Percentiles rank a stretch among this genome's conserved stretches.
Evolutionary conservation across 64 coral and sea anemone species (phyloP).

Genomic region (Stichodactyla helianthus): DNA sequence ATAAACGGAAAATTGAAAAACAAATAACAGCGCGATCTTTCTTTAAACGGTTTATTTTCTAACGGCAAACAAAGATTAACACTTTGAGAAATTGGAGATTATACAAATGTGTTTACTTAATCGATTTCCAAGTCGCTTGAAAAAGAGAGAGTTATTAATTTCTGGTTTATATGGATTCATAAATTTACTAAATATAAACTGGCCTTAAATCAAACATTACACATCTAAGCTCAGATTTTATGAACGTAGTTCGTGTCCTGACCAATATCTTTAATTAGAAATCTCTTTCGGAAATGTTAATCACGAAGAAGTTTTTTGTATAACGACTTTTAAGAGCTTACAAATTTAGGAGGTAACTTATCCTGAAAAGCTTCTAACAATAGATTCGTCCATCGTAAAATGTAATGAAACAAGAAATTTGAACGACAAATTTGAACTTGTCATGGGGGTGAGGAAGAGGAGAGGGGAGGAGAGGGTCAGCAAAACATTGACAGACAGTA

Average conservation of each 20-base stretch:
- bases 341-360: background rate
- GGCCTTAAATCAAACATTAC: background rate
- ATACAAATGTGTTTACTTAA: background rate
- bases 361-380: constrained; percentile 1
- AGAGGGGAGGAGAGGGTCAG: background rate
- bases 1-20: background rate
- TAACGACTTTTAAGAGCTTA: background rate
- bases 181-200: background rate
- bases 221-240: background rate
- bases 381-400: background rate
- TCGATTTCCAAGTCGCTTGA: background rate
- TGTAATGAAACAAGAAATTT: no score
- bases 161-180: no score
- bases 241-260: background rate
- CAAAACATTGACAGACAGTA: no score
- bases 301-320: background rate
- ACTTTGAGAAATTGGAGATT: background rate
- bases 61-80: background rate
- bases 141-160: background rate
- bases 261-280: constrained; percentile 8
- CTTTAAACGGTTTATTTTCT: background rate
- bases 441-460: background rate
- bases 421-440: no score
- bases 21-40: background rate
- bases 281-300: constrained; percentile 5